Evolutionary conservation across 2,888 invertebrate genomes (phyloP).

Genomic region (Seira musarum): DNA sequence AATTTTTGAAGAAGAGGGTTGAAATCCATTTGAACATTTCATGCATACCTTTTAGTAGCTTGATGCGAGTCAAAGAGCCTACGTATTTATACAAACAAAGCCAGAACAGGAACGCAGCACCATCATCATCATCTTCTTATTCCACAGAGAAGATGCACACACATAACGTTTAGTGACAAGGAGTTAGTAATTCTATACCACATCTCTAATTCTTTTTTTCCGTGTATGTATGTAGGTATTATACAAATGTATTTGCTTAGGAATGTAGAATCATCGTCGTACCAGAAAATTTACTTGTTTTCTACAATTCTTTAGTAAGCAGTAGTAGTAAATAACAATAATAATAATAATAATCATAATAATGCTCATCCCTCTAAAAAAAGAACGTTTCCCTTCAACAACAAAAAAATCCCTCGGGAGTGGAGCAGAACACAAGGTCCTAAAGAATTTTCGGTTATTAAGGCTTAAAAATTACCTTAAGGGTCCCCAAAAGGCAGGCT

Average conservation of each 20-base stretch:
- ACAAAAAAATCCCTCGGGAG: constrained; percentile 8
- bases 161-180: background rate
- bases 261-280: background rate
- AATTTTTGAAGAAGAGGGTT: background rate
- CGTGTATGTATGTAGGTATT: constrained; percentile 5
- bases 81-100: background rate
- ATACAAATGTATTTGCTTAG: background rate
- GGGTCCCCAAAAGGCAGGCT: background rate
- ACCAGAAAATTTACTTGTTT: background rate
- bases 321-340: background rate
- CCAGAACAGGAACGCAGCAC: background rate
- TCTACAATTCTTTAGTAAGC: background rate
- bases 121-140: background rate
- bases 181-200: background rate
- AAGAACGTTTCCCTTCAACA: background rate
- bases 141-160: constrained; percentile 1
- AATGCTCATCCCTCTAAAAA: constrained; percentile 6
- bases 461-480: constrained; percentile 1
- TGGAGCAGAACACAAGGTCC: background rate
- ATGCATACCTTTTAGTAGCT: background rate
- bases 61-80: background rate
- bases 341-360: constrained; percentile 11
- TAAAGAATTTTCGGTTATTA: background rate
- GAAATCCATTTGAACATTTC: background rate
- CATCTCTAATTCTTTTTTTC: background rate